Evolutionary conservation across 2,888 invertebrate species (phyloP), one percentile per base, ranked within the genome.

Genomic region (Stratiomys singularior): DNA sequence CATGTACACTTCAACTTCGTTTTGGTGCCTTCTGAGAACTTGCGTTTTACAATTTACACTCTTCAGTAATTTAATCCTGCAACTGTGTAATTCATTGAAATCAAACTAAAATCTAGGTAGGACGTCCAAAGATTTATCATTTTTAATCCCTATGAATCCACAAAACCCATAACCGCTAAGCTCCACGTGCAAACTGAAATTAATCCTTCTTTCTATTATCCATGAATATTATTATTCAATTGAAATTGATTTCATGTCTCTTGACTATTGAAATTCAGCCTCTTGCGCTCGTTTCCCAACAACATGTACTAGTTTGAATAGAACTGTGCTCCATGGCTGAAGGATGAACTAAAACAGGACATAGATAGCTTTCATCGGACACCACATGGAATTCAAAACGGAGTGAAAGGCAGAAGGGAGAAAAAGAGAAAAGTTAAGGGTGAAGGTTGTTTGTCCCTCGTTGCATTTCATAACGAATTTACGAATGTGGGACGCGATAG

Each of bases 211-310:
- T 52, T 9, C 52, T 52, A 13, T 13, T 3, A 52, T 52, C 18
- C 52, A 9, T 4, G 2, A 15, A 37, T 9, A 37, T 37, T 37
- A 37, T 37, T 37, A 37, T 37, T 52, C n/a, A 52, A 52, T 52
- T 52, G 4, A 52, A 52, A 52, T 52, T 52, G 52, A 52, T 52
- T 52, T 52, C 52, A 52, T 52, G 52, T 52, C 52, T 52, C 52
- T 52, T 52, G 52, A 52, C 7, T 52, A 52, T 52, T 52, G 52
- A 52, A 52, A 52, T n/a, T 52, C 52, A 9, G 15, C n/a, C 37
- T 52, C 18, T 9, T 44, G 44, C 44, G 13, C 44, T 44, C 7
- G 44, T 44, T 44, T 44, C 13, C 44, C 44, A 44, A 44, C n/a
- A n/a, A n/a, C n/a, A 44, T 44, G 44, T 13, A 44, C 44, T 44